Base-by-base conservation (phyloP, 2,888 invertebrate genomes). In the Nycteola revayana region DNA sequence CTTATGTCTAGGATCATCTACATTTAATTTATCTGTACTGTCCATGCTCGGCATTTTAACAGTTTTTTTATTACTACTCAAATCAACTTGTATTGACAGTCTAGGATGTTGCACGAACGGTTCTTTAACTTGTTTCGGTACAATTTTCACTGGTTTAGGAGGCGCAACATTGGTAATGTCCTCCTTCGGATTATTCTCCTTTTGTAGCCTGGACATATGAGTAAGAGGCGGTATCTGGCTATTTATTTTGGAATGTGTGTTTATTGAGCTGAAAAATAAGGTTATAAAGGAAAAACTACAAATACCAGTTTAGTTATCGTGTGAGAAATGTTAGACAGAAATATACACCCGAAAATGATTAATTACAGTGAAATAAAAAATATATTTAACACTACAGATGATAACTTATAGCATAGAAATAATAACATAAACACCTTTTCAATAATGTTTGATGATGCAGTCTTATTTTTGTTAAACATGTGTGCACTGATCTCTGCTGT, bases 401-500 rank as follows among this genome's bases (percentile, higher is more conserved):
- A n/a, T n/a, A n/a, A n/a, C n/a, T n/a, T n/a, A n/a, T 1, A 21
- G 9, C 11, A 44, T 35, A 22, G 17, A 31, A 29, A 24, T 22
- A 28, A 30, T 28, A 31, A 11, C 32, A 43, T 25, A 45, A 49
- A 49, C 78, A 89, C 89, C 88, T 86, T 65, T 81, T 83, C 17
- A 87, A 55, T 28, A 90, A 60, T 42, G 71, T 60, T 51, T 88
- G 86, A 56, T 89, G 88, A 30, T 87, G 79, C 28, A 70, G 60
- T 47, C 85, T 74, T 39, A 85, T 82, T 62, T 76, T 79, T 1
- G 68, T 57, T 29, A 90, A 60, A 52, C 66, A 73, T 18, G 57
- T 75, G 49, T 89, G 85, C 1, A 81, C 70, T 10, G 69, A 56
- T 46, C 67, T 75, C 36, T 85, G 82, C 41, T 84, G 75, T 45